phyloP scores from a whole-genome alignment of 2,113 vertebrate genomes.

The Hippoglossus stenolepis region DNA sequence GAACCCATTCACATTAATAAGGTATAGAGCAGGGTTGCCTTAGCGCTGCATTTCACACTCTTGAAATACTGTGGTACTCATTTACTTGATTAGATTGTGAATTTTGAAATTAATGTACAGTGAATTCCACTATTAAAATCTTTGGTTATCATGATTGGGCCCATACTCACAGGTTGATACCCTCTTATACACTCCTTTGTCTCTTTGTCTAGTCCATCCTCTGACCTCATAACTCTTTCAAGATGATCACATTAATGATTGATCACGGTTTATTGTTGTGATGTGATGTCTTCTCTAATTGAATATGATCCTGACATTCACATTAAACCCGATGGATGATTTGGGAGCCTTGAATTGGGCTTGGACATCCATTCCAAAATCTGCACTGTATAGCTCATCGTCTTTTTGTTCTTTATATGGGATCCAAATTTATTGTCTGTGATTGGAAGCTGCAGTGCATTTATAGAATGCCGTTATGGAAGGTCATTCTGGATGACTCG shows the following conservation, averaged over 20 bases:
- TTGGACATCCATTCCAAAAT: constrained; percentile 16
- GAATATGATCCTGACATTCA: constrained; percentile 30
- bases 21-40: constrained; percentile 2
- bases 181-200: constrained; percentile 19
- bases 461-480: constrained; percentile 59
- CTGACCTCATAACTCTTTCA: constrained; percentile 56
- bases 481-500: constrained; percentile 58
- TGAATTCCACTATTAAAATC: constrained; percentile 13
- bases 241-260: constrained; percentile 63
- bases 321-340: constrained; percentile 27
- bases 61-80: constrained; percentile 4
- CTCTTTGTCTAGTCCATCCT: constrained; percentile 24
- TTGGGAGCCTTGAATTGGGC: constrained; percentile 36
- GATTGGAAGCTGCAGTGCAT: constrained; percentile 56
- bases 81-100: constrained; percentile 38
- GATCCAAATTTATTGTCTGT: constrained; percentile 51
- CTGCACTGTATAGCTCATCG: constrained; percentile 20
- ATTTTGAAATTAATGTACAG: not conserved
- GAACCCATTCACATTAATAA: not conserved
- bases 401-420: constrained; percentile 41
- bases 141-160: not conserved
- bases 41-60: not conserved
- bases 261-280: constrained; percentile 29
- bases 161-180: constrained; percentile 4
- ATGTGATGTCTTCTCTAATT: constrained; percentile 13